Conservation (phyloP, 2,888 invertebrate genomes). For the Tenthredo notha region DNA sequence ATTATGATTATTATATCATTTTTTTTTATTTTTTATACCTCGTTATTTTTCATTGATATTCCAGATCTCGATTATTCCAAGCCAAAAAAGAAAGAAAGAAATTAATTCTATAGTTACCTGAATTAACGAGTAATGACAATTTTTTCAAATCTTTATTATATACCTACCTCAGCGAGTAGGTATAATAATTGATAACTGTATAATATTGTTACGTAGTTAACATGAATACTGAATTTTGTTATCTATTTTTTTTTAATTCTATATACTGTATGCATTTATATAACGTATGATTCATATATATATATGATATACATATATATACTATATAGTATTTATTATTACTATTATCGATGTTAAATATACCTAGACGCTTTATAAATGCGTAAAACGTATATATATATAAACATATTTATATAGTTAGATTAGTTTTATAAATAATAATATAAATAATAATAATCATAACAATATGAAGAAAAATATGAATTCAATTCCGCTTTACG, state of each 20-base stretch:
- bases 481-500: neutral
- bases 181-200: neutral
- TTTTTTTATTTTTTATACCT: neutral
- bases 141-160: neutral
- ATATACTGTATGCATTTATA: too few relatives aligned
- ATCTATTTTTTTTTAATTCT: too few relatives aligned
- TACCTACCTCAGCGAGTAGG: too few relatives aligned
- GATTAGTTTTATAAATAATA: neutral
- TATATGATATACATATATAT: neutral
- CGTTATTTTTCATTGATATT: neutral
- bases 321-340: neutral
- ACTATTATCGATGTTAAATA: neutral
- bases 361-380: too few relatives aligned
- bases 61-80: neutral
- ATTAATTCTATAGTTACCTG: neutral
- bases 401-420: too few relatives aligned
- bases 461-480: neutral
- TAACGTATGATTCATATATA: neutral
- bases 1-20: neutral
- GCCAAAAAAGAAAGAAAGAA: neutral
- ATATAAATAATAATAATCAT: neutral
- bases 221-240: too few relatives aligned
- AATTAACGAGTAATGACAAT: neutral
- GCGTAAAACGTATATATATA: neutral
- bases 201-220: too few relatives aligned